These are phyloP conservation scores for Ophion obscuratus DNA, from an alignment of 2,888 invertebrate genomes.

Conservation along the genomic window DNA sequence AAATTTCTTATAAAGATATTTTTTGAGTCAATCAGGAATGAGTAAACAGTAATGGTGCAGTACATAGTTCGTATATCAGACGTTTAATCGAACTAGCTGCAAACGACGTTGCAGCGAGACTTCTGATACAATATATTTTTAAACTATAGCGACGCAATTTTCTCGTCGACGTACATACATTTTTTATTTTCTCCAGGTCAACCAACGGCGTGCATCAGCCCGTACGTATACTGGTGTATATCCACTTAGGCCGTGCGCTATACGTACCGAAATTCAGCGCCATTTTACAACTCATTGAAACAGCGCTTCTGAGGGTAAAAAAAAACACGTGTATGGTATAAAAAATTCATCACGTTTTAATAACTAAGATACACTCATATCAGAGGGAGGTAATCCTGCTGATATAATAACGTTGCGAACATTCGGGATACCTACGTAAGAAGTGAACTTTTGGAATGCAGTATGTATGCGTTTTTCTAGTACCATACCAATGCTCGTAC, in stretches of 20 bases:
- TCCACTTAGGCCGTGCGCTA: not conserved
- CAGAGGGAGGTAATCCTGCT: not conserved
- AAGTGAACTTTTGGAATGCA: not conserved
- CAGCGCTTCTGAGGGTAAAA: not conserved
- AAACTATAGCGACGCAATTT: not conserved
- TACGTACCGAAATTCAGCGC: not conserved
- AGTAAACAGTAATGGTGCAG: not conserved
- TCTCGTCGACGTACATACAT: conserved; percentile 2
- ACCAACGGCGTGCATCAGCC: not conserved
- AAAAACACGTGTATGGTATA: not conserved
- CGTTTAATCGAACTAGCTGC: not conserved
- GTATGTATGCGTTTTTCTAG: not conserved
- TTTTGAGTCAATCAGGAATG: not conserved
- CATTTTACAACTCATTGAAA: not conserved
- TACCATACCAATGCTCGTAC: too few species aligned
- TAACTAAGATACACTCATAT: not conserved
- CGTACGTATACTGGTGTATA: not conserved
- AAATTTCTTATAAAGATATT: not conserved
- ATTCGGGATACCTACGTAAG: not conserved
- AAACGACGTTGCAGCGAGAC: not conserved
- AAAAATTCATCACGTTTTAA: not conserved
- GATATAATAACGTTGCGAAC: not conserved
- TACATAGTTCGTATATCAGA: not conserved
- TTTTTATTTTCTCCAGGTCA: not conserved
- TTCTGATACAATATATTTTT: not conserved